These are phyloP conservation scores for Epinephelus fuscoguttatus DNA, from an alignment of 2,113 vertebrate genomes.

Conservation along the genomic window DNA sequence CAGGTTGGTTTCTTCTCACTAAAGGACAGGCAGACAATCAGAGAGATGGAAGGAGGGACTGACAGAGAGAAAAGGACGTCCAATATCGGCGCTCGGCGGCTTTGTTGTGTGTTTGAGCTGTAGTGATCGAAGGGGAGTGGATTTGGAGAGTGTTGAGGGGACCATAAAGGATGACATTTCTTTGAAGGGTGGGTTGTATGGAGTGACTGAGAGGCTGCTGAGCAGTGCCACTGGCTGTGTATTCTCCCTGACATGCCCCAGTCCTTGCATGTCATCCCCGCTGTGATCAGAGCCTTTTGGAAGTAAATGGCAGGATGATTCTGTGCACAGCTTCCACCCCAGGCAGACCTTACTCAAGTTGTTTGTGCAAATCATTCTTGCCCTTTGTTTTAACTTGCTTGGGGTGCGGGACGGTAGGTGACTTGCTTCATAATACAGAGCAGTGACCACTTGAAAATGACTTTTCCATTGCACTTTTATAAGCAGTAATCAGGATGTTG, in stretches of 20 bases:
- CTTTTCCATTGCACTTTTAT: background rate
- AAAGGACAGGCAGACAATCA: constrained; percentile 87
- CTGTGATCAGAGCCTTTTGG: constrained; percentile 81
- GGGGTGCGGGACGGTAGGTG: background rate
- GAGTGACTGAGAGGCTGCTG: constrained; percentile 78
- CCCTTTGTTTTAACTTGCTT: constrained; percentile 53
- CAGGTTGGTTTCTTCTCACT: constrained; percentile 84
- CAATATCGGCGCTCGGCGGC: constrained; percentile 78
- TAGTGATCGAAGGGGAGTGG: constrained; percentile 79
- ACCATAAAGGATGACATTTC: constrained; percentile 87
- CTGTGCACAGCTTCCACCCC: constrained; percentile 51
- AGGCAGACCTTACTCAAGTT: constrained; percentile 49
- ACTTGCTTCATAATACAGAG: constrained; percentile 22
- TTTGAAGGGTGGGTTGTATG: constrained; percentile 85
- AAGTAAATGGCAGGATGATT: constrained; percentile 71
- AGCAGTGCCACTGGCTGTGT: constrained; percentile 80
- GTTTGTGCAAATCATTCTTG: constrained; percentile 59
- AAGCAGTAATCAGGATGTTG: background rate
- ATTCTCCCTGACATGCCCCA: constrained; percentile 77
- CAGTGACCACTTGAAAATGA: background rate
- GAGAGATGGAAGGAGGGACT: constrained; percentile 73
- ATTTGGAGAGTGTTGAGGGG: constrained; percentile 80
- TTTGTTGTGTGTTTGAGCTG: constrained; percentile 82
- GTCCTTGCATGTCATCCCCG: constrained; percentile 79
- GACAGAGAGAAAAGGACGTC: constrained; percentile 76